phyloP scores from a whole-genome alignment of 2,113 vertebrate species.

The Psilopsiagon aurifrons region DNA sequence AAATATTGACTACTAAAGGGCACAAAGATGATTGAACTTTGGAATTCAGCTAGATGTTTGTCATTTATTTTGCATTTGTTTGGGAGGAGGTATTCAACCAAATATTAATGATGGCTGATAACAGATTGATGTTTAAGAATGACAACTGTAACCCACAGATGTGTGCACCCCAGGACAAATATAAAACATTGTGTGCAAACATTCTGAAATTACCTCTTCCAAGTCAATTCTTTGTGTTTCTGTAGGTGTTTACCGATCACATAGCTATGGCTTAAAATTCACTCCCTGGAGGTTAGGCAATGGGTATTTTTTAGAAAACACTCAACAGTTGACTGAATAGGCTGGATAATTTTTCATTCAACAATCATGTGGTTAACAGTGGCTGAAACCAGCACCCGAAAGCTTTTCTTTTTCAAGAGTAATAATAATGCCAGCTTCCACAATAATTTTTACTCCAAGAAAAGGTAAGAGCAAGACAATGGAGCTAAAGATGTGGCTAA shows the following conservation, averaged over 20 bases:
- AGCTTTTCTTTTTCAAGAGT: not conserved
- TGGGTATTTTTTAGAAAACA: not conserved
- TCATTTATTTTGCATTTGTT: not conserved
- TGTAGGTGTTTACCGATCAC: not conserved
- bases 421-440: not conserved
- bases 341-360: not conserved
- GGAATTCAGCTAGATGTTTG: not conserved
- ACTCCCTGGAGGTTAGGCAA: not conserved
- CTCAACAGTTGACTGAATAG: not conserved
- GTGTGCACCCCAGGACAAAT: not conserved
- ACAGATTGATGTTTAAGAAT: not conserved
- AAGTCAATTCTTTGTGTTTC: not conserved
- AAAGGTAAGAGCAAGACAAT: not conserved
- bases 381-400: not conserved
- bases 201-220: not conserved
- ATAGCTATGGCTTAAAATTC: not conserved
- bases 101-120: not conserved
- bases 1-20: slow-evolving; percentile 4
- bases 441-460: not conserved
- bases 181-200: not conserved
- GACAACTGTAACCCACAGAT: not conserved
- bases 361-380: rapidly evolving
- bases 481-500: not conserved
- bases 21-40: not conserved
- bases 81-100: not conserved